Evolutionary conservation across 2,888 invertebrate genomes (phyloP).

Genomic region (Drosophila mettleri): DNA sequence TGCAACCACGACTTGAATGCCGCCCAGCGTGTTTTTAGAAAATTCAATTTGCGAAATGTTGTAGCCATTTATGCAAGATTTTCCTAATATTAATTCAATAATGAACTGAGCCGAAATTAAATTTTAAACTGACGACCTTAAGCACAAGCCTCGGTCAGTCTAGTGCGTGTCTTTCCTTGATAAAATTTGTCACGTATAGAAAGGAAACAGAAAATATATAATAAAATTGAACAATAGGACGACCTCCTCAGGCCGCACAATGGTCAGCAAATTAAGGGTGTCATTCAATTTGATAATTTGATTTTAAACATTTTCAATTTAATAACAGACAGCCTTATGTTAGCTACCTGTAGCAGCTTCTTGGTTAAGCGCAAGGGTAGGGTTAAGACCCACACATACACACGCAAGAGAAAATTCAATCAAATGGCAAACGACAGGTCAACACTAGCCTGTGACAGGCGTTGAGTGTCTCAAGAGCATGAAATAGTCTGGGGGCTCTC

Average conservation of each 20-base stretch:
- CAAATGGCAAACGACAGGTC: slow-evolving; percentile 54
- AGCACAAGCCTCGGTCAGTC: neutral
- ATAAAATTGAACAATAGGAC: slow-evolving; percentile 31
- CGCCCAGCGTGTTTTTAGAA: no score
- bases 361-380: slow-evolving; percentile 2
- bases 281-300: slow-evolving; percentile 70
- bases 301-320: slow-evolving; percentile 67
- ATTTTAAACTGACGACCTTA: neutral
- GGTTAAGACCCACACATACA: neutral
- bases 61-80: neutral
- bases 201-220: slow-evolving; percentile 5
- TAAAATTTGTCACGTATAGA: slow-evolving; percentile 59
- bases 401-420: slow-evolving; percentile 55
- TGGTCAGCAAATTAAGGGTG: slow-evolving; percentile 64
- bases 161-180: neutral
- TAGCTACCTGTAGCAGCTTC: neutral
- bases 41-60: neutral
- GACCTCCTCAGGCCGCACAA: slow-evolving; percentile 31
- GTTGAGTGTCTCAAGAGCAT: slow-evolving; percentile 15
- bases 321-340: slow-evolving; percentile 46
- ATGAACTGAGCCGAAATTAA: neutral
- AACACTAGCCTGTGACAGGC: slow-evolving; percentile 40
- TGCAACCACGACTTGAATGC: neutral
- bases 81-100: neutral
- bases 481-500: neutral